phyloP scores from a whole-genome alignment of 2,797 vertebrate species.

The Dipus sagitta region DNA sequence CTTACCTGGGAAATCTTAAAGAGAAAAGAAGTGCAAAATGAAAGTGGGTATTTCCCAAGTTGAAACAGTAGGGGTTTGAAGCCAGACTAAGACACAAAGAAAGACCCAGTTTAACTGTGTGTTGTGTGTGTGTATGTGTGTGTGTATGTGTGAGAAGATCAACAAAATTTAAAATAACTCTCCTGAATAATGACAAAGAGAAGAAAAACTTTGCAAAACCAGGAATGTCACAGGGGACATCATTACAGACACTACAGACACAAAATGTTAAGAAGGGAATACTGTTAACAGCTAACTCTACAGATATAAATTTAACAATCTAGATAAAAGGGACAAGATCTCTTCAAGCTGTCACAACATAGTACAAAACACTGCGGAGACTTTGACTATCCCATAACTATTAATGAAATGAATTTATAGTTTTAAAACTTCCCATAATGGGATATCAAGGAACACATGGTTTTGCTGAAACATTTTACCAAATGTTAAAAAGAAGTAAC shows the following conservation, averaged over 20 bases:
- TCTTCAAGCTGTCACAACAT: background rate
- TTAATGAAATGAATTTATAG: slow-evolving; percentile 5
- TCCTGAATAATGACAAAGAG: background rate
- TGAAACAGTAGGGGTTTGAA: background rate
- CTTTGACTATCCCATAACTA: background rate
- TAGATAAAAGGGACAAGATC: background rate
- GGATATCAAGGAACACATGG: background rate
- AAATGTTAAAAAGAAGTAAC: slow-evolving; percentile 25
- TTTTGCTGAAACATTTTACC: slow-evolving; percentile 18
- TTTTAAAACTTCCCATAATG: slow-evolving; percentile 18
- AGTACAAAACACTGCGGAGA: background rate
- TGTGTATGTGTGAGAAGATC: too few relatives aligned
- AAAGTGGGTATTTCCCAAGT: background rate
- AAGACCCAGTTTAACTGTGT: background rate
- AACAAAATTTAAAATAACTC: background rate
- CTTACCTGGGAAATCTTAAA: background rate
- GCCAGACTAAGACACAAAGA: background rate
- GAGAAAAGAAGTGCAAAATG: background rate
- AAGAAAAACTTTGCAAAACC: background rate
- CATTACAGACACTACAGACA: background rate
- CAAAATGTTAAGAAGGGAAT: background rate
- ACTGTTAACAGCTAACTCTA: background rate
- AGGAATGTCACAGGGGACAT: background rate
- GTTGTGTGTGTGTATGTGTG: background rate
- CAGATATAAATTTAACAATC: background rate